Base-by-base conservation (phyloP, 2,888 invertebrate genomes). In the Stomorhina lunata region DNA sequence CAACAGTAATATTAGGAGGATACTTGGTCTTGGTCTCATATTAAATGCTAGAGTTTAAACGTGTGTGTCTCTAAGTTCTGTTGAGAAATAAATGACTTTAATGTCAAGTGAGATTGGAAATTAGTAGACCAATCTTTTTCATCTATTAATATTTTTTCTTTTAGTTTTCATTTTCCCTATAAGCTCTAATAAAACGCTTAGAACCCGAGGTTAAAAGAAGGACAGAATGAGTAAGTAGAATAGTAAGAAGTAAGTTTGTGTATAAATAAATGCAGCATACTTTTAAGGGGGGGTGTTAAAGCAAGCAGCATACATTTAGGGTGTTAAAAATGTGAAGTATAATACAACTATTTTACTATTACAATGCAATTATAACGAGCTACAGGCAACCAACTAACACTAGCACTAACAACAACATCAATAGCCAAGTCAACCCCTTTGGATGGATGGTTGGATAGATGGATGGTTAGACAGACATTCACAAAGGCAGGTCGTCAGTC, bases 341-440 rank as follows among this genome's bases (percentile, higher is more conserved):
- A 68, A 68, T 43, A 61, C 66, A 85, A 87, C 86, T 86, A 88
- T 87, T 85, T 87, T 87, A 88, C 85, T 86, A 89, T 88, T 88
- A 89, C 88, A 88, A 86, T 88, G 88, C 88, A 89, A 89, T 89
- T 89, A 89, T 89, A 87, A 87, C 87, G 85, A 87, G 88, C 88
- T 86, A 85, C 59, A 80, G 72, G 50, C 59, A 50, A 43, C n/a
- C 37, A 37, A 22, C 25, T 43, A 45, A 5, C 17, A 45, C 43
- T 17, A 4, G 15, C 15, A 5, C 12, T 43, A 15, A 6, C 43
- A 43, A n/a, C n/a, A 7, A 15, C 53, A 53, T 1, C 53, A 48
- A 20, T 17, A n/a, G 15, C 45, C 53, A 10, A 32, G 32, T 40
- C 53, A 55, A 37, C 20, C 37, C 12, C 45, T 12, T 34, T 37